phyloP scores from a whole-genome alignment of 2,113 vertebrate species.

The Oplegnathus fasciatus region DNA sequence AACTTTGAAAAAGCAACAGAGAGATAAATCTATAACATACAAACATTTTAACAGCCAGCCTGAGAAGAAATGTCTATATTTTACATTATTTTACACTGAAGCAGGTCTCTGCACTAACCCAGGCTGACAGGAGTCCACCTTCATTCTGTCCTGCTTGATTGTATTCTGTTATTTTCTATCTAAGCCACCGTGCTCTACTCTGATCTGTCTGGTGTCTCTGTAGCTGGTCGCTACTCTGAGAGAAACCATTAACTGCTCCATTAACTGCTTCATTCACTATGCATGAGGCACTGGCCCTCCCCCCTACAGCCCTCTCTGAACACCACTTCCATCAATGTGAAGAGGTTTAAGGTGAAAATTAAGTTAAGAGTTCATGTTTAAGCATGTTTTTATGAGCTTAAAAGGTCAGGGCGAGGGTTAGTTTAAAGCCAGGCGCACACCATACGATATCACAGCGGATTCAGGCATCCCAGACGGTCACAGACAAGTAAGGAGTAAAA shows the following conservation, averaged over 20 bases:
- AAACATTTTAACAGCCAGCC: not conserved
- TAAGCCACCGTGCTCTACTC: not conserved
- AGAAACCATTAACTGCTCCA: slow-evolving; percentile 48
- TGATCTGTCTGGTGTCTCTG: not conserved
- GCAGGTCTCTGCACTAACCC: not conserved
- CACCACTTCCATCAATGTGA: not conserved
- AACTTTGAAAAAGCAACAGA: not conserved
- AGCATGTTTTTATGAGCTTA: not conserved
- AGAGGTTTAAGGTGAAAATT: not conserved
- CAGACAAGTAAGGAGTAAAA: too few species aligned
- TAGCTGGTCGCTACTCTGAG: slow-evolving; percentile 11
- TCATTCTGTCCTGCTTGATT: not conserved
- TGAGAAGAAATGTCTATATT: not conserved
- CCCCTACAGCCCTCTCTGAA: not conserved
- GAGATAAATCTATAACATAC: not conserved
- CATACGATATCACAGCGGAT: too few species aligned
- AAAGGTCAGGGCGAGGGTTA: not conserved
- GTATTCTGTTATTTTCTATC: not conserved
- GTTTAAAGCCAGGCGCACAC: too few species aligned
- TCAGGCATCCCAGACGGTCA: too few species aligned
- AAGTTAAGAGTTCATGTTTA: not conserved
- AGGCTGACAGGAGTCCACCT: not conserved
- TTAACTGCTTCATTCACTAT: slow-evolving; percentile 48
- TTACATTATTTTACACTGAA: too few species aligned
- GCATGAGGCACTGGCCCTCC: slow-evolving; percentile 18